Evolutionary conservation across 2,113 vertebrate species (phyloP).

Genomic region (Holacanthus passer): DNA sequence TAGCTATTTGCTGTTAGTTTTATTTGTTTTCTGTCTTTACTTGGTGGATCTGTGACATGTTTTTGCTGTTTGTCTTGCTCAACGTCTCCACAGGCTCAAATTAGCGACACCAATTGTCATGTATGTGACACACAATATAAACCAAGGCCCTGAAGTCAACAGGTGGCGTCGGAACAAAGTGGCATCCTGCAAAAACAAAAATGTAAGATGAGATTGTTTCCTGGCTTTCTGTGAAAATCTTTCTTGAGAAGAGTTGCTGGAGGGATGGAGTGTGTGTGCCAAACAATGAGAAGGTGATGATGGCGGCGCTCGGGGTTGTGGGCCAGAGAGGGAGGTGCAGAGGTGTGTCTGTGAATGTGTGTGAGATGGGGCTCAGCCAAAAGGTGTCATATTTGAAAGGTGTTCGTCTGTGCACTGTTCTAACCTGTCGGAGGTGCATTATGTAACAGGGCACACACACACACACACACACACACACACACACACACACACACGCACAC

Average conservation of each 20-base stretch:
- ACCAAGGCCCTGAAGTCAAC: background rate
- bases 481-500: constrained; percentile 8
- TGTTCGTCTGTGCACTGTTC: constrained; percentile 38
- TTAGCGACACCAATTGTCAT: background rate
- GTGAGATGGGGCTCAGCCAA: constrained; percentile 40
- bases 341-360: constrained; percentile 18
- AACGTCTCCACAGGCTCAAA: background rate
- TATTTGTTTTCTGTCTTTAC: background rate
- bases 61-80: background rate
- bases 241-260: background rate
- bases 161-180: background rate
- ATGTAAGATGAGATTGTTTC: background rate
- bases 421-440: constrained; percentile 56
- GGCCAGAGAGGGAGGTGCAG: background rate
- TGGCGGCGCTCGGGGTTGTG: background rate
- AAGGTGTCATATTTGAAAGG: constrained; percentile 26
- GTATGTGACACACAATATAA: no score
- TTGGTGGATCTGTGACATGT: background rate
- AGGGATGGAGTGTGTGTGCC: background rate
- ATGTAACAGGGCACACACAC: constrained; percentile 12
- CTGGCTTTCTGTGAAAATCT: background rate
- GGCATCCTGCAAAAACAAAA: background rate
- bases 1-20: background rate
- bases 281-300: constrained; percentile 4
- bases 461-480: background rate